Conservation (phyloP, 2,888 invertebrate species). For the Liposcelis brunnea region DNA sequence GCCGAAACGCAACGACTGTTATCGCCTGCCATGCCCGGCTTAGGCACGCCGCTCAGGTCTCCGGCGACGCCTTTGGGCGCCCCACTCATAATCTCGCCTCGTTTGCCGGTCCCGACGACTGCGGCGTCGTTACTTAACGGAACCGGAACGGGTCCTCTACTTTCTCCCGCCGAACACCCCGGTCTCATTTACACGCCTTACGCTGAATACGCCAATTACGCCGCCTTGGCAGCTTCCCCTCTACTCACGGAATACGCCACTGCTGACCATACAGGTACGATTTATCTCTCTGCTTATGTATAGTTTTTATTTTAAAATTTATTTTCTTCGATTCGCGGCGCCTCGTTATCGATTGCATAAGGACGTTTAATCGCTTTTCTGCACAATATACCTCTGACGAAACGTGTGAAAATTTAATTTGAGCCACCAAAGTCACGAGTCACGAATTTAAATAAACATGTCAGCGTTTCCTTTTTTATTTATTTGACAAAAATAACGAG, state of each 20-base stretch:
- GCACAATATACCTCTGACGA: too few relatives aligned
- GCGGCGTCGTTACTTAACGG: slow-evolving; percentile 44
- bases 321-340: slow-evolving; percentile 6
- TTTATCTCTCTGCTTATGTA: slow-evolving; percentile 47
- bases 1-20: slow-evolving; percentile 62
- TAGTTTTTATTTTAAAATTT: slow-evolving; percentile 12
- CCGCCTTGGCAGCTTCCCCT: slow-evolving; percentile 62
- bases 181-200: slow-evolving; percentile 74
- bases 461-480: too few relatives aligned
- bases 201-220: slow-evolving; percentile 79
- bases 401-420: too few relatives aligned
- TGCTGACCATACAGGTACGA: slow-evolving; percentile 92
- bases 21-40: slow-evolving; percentile 38
- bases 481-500: too few relatives aligned
- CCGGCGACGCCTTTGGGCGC: slow-evolving; percentile 71
- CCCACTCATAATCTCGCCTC: slow-evolving; percentile 79
- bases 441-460: too few relatives aligned
- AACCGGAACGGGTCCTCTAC: slow-evolving; percentile 42
- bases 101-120: slow-evolving; percentile 68
- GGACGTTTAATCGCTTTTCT: too few relatives aligned
- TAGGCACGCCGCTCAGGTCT: slow-evolving; percentile 44
- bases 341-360: background rate
- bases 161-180: slow-evolving; percentile 54
- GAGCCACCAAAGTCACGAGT: too few relatives aligned
- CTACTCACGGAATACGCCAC: slow-evolving; percentile 67